Percentiles rank a stretch among this genome's conserved stretches.
phyloP scores from a whole-genome alignment of 2,797 vertebrate genomes.

The Helostoma temminkii region DNA sequence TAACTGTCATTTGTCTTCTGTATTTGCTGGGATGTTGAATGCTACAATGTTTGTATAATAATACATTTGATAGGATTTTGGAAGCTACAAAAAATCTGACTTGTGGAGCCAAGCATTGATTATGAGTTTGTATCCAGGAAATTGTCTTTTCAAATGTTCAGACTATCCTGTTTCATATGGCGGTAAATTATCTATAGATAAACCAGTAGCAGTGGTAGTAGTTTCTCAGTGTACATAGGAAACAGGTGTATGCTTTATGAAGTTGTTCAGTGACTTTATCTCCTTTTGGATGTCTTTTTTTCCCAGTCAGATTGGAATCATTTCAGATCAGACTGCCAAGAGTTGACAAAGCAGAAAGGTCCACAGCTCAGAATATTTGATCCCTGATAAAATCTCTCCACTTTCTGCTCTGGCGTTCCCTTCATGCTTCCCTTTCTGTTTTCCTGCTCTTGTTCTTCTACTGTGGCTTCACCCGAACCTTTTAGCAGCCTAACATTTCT shows the following conservation, averaged over 20 bases:
- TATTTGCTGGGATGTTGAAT: slow-evolving; percentile 2
- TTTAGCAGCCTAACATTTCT: slow-evolving; percentile 52
- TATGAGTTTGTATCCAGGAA: slow-evolving; percentile 29
- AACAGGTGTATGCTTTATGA: slow-evolving; percentile 66
- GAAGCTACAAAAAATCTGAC: slow-evolving; percentile 3
- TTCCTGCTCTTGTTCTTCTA: slow-evolving; percentile 47
- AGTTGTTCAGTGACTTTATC: slow-evolving; percentile 70
- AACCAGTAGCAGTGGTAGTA: slow-evolving; percentile 26
- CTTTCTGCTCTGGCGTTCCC: slow-evolving; percentile 63
- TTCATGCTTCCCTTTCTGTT: slow-evolving; percentile 67
- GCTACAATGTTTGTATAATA: slow-evolving; percentile 10
- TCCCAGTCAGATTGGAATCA: slow-evolving; percentile 70
- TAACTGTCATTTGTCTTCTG: not conserved
- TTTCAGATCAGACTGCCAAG: slow-evolving; percentile 75
- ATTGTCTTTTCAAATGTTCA: slow-evolving; percentile 20
- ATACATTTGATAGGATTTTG: slow-evolving; percentile 3
- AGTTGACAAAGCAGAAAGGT: slow-evolving; percentile 71
- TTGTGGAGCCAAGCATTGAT: not conserved
- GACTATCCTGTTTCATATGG: slow-evolving; percentile 27
- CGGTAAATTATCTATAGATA: slow-evolving; percentile 30
- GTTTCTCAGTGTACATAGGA: slow-evolving; percentile 50
- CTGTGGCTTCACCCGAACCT: slow-evolving; percentile 34
- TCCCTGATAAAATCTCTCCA: slow-evolving; percentile 76
- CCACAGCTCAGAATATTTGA: slow-evolving; percentile 72
- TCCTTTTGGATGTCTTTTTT: slow-evolving; percentile 66